These are phyloP conservation scores for Phoxinus dragarum DNA, from an alignment of 2,797 vertebrate genomes.

Conservation along the genomic window DNA sequence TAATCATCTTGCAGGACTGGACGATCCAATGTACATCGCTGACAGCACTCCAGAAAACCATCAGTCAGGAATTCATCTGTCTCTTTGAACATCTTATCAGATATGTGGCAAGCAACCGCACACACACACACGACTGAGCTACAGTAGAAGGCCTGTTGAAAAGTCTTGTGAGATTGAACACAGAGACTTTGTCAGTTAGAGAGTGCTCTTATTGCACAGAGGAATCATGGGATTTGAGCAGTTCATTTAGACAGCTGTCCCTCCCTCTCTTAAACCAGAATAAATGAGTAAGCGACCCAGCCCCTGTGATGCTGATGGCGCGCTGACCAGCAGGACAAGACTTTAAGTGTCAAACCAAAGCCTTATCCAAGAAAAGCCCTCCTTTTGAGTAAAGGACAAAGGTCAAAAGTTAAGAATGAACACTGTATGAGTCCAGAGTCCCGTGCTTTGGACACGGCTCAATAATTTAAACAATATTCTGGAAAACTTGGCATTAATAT, in stretches of 20 bases:
- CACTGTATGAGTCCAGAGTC: not conserved
- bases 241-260: constrained; percentile 39
- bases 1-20: not conserved
- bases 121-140: not conserved
- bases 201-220: constrained; percentile 7
- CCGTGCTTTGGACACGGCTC: not conserved
- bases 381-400: constrained; percentile 21
- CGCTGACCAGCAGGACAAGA: constrained; percentile 9
- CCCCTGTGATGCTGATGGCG: not conserved
- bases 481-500: not conserved
- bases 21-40: not conserved
- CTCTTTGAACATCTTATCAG: constrained; percentile 5
- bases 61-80: not conserved
- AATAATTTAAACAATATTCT: not conserved
- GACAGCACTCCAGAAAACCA: constrained; percentile 3
- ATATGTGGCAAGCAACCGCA: not conserved
- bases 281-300: not conserved
- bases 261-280: not conserved
- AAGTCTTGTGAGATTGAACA: constrained; percentile 23
- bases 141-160: constrained; percentile 16
- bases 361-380: not conserved
- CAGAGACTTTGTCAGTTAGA: constrained; percentile 35
- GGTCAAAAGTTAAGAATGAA: not conserved
- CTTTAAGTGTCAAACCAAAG: constrained; percentile 14
- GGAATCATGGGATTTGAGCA: constrained; percentile 25